Evolutionary conservation across 2,797 vertebrate genomes (phyloP), one percentile per base, ranked within the genome.

Genomic region (Falco rusticolus): DNA sequence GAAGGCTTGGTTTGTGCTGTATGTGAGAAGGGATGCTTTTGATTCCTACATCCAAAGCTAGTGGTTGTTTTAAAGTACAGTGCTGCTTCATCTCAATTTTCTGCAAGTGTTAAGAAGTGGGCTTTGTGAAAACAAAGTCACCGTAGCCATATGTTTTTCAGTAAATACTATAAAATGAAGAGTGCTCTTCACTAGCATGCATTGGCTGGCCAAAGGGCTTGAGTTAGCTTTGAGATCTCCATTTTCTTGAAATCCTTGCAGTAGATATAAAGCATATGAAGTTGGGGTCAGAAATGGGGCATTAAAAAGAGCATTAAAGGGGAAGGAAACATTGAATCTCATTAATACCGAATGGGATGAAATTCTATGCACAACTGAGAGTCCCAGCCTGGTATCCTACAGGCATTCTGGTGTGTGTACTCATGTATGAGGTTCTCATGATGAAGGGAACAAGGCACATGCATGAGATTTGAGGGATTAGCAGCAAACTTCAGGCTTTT

Each of bases 381-480:
- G 74, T 90, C 88, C 48, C 53, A 28, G 77, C 31, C 72, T 84
- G 0, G 0, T 92, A 37, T 87, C 90, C 90, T 85, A 1, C 84
- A 90, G 94, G 82, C 84, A 71, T 94, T 94, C 79, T 16, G 8
- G 11, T 69, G 69, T 61, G 17, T 57, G 65, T 37, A 28, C 83
- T 91, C 22, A 71, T 85, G 76, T 3, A 0, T 29, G 78, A 90
- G 47, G 68, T 51, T 75, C 71, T 91, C 21, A 17, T 78, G 71
- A 89, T 57, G 60, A 91, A 86, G 71, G 28, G 64, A 72, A 21
- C 68, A 93, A 92, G 65, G 80, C 93, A 86, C 89, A 79, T 88
- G 82, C 37, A 41, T 66, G 65, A 88, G 83, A 93, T 90, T 86
- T 90, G 72, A 69, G 76, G 84, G 89, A 96, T 96, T 95, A 96